Evolutionary conservation across 2,888 invertebrate genomes (phyloP).

Genomic region (Xestoiulus laeticollis): DNA sequence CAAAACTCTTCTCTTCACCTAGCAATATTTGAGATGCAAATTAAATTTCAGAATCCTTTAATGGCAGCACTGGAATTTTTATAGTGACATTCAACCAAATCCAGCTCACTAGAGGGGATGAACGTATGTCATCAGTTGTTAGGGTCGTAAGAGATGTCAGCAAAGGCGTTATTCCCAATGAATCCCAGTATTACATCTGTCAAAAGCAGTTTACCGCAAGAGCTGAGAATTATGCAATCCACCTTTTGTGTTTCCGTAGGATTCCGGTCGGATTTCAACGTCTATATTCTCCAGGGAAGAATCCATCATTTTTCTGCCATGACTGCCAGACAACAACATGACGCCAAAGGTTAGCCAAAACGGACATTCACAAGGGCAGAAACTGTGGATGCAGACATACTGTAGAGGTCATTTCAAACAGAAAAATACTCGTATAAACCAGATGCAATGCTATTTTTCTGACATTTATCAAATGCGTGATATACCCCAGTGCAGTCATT

Average conservation of each 20-base stretch:
- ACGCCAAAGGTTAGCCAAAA: slow-evolving; percentile 21
- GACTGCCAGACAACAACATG: not conserved
- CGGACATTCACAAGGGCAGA: not conserved
- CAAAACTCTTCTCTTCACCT: no score
- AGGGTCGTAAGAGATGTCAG: not conserved
- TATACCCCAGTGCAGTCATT: not conserved
- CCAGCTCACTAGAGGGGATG: not conserved
- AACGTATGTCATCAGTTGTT: not conserved
- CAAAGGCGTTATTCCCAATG: not conserved
- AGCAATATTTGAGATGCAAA: no score
- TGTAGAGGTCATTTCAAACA: not conserved
- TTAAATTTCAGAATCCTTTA: no score
- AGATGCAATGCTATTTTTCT: slow-evolving; percentile 13
- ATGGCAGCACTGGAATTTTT: no score
- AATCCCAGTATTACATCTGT: slow-evolving; percentile 23
- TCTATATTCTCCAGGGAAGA: not conserved
- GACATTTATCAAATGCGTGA: slow-evolving; percentile 23
- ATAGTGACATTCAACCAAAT: no score
- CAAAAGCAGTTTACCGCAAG: not conserved
- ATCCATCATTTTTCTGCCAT: slow-evolving; percentile 10
- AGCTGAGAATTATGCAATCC: slow-evolving; percentile 3
- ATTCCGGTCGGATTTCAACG: not conserved
- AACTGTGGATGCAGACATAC: not conserved
- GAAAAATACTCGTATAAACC: slow-evolving; percentile 10
- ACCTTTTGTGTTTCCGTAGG: not conserved